A percentile compares a stretch with the other conserved stretches of the same genome.
Evolutionary conservation across 2,113 vertebrate genomes (phyloP).

Genomic region (Vombatus ursinus): DNA sequence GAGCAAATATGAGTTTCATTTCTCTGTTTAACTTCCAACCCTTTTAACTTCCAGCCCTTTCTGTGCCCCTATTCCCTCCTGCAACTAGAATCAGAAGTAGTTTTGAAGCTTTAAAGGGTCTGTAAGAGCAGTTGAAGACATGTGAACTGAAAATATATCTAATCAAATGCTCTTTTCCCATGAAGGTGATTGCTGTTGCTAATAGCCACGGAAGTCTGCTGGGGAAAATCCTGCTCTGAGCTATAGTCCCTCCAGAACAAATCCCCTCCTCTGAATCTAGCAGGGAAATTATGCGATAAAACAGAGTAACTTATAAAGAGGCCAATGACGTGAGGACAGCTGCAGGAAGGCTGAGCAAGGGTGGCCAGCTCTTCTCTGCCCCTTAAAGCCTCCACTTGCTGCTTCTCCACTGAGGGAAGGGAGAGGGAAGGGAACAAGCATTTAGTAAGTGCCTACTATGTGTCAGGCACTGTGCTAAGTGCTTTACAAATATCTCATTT

Average conservation of each 20-base stretch:
- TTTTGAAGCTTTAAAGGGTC: neutral
- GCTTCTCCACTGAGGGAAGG: neutral
- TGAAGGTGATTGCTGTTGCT: conserved; percentile 1
- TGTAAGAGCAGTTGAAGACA: neutral
- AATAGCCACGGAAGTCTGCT: neutral
- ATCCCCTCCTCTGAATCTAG: conserved; percentile 1
- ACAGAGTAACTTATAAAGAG: neutral
- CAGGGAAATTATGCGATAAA: neutral
- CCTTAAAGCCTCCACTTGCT: neutral
- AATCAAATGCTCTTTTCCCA: conserved; percentile 14
- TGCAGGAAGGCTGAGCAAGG: neutral
- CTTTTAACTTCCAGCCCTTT: no score
- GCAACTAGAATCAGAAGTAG: neutral
- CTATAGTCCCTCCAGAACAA: neutral
- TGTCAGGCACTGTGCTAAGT: neutral
- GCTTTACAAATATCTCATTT: neutral
- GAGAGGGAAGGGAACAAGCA: neutral
- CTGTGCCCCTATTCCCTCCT: neutral
- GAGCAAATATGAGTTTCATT: conserved; percentile 16
- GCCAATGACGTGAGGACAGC: neutral
- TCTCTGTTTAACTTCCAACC: neutral
- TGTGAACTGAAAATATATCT: neutral
- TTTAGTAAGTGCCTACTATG: neutral
- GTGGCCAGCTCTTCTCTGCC: no score
- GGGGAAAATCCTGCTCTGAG: neutral